phyloP scores from a whole-genome alignment of 2,797 vertebrate species.

The Anguilla megastoma region DNA sequence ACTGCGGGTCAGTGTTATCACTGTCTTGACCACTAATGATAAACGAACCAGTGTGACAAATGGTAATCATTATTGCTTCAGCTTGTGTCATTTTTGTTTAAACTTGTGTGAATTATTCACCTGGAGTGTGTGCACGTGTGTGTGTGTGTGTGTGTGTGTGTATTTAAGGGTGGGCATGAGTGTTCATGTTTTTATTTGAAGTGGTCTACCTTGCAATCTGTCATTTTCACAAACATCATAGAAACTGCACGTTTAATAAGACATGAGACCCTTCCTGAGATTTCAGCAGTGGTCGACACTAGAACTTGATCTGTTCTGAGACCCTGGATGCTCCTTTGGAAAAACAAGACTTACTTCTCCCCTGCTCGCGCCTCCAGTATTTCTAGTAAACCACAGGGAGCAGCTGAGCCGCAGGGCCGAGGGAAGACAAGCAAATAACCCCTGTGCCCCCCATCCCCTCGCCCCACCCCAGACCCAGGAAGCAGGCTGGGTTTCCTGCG shows the following conservation, averaged over 20 bases:
- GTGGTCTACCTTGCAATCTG: background rate
- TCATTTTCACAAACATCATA: background rate
- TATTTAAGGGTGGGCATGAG: background rate
- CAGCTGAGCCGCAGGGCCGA: background rate
- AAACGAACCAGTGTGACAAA: background rate
- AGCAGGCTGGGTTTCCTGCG: background rate
- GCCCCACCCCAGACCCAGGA: background rate
- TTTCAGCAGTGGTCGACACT: background rate
- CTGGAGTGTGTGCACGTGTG: constrained; percentile 6
- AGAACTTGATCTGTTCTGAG: background rate
- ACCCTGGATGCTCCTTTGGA: constrained; percentile 16
- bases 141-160: constrained; percentile 25
- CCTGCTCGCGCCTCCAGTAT: background rate
- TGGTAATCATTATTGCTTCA: background rate
- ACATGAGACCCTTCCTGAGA: background rate
- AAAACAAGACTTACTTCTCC: background rate
- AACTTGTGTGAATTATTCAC: constrained; percentile 26
- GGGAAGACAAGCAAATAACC: constrained; percentile 1
- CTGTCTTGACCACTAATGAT: background rate
- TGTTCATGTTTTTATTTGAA: constrained; percentile 28
- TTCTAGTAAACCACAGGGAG: background rate
- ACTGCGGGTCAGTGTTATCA: background rate
- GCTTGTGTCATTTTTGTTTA: background rate
- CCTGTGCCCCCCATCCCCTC: background rate
- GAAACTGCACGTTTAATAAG: constrained; percentile 10